Evolutionary conservation across 2,797 vertebrate genomes (phyloP), one percentile per base, ranked within the genome.

Genomic region (Artibeus jamaicensis): DNA sequence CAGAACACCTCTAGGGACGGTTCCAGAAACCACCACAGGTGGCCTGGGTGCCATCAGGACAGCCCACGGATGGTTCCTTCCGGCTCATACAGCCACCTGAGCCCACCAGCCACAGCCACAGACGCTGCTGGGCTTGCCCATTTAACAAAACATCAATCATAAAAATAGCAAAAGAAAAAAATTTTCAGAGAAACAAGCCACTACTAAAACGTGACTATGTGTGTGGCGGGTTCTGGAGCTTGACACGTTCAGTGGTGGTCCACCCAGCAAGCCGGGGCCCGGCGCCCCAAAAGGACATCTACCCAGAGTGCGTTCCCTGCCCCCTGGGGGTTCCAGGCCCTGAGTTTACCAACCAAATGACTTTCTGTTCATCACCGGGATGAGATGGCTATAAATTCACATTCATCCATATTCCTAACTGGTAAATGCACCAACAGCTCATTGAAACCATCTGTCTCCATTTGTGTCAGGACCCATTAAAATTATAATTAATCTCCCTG

Each of bases 391-490:
- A 62, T 67, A 79, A 93, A 95, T 86, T 67, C 90, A 86, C 65
- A 86, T 59, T 77, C 57, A 65, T 32, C 53, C 59, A 55, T 74
- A 89, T 81, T 95, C 67, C 71, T 91, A 53, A 76, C 44, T 65
- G 76, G 73, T 44, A 78, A 82, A 85, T 42, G 77, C 42, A 82
- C 68, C 48, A 91, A 62, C 67, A 65, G 42, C 68, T 92, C 89
- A 96, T 95, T 95, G 90, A 88, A 91, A 44, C 42, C 44, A 94
- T 95, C 71, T 55, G 48, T 96, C 92, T 97, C 92, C 67, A 93
- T 95, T 84, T 93, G 82, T 94, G 88, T 93, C 92, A 34, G 12
- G 46, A 55, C 46, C 18, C 65, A 93, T 95, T 90, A 97, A 93
- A 90, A 86, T 91, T 74, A 79, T 62, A 94, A 94, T 94, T 79